Conservation (phyloP, 2,888 invertebrate genomes). For the Rhorus exstirpatorius region DNA sequence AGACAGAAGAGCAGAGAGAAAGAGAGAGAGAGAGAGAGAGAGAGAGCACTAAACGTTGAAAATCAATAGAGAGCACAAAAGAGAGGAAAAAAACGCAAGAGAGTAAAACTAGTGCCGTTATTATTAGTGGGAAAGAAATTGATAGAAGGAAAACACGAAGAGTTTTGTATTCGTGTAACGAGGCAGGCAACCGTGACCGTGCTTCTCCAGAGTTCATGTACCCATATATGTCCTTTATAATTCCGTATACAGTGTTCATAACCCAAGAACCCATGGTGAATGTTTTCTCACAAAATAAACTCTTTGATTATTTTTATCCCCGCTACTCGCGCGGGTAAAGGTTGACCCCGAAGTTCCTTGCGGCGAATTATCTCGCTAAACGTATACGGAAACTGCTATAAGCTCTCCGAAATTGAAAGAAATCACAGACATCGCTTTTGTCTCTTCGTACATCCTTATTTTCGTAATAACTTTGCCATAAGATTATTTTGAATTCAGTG, state of each 20-base stretch:
- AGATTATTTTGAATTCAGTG: not conserved
- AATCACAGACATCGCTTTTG: not conserved
- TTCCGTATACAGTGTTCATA: constrained; percentile 28
- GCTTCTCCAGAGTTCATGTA: constrained; percentile 8
- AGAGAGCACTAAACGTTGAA: constrained; percentile 44
- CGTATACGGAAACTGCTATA: constrained; percentile 23
- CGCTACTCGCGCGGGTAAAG: not conserved
- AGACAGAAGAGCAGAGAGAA: constrained; percentile 23
- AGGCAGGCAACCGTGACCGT: constrained; percentile 58
- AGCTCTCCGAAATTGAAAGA: not conserved
- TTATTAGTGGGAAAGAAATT: constrained; percentile 44
- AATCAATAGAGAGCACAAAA: constrained; percentile 22
- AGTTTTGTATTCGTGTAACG: constrained; percentile 60
- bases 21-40: not conserved
- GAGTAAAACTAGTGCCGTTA: constrained; percentile 51
- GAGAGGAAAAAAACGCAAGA: constrained; percentile 37
- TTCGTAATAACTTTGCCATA: not conserved
- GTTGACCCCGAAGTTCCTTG: not conserved
- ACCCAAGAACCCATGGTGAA: not conserved
- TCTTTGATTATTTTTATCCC: not conserved
- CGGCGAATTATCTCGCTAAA: not conserved
- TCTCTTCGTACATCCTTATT: not conserved
- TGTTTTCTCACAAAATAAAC: constrained; percentile 45
- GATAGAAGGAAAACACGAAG: constrained; percentile 35
- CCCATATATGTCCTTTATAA: constrained; percentile 31